Evolutionary conservation across 2,797 vertebrate species (phyloP).

Genomic region (Prionace glauca): DNA sequence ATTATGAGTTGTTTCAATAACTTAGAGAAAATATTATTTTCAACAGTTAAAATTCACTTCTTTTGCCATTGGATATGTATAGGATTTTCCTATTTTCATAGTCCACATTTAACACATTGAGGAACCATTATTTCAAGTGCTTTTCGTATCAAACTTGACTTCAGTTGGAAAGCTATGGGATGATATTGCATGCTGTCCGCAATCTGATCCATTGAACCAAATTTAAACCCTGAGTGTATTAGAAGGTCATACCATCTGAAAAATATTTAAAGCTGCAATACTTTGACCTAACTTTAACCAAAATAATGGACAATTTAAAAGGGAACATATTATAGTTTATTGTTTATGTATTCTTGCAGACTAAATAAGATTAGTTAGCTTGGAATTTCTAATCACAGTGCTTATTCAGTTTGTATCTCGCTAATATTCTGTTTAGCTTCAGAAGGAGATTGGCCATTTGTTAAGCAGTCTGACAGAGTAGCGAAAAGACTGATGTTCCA

Average conservation of each 20-base stretch:
- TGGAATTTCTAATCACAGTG: neutral
- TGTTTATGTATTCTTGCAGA: neutral
- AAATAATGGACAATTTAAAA: slow-evolving; percentile 4
- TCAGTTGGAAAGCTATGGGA: neutral
- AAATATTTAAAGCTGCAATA: slow-evolving; percentile 4
- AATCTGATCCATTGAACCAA: no score
- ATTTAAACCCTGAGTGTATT: neutral
- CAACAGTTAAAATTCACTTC: neutral
- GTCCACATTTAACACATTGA: neutral
- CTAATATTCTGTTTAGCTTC: neutral
- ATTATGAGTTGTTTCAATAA: neutral
- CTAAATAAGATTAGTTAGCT: slow-evolving; percentile 12
- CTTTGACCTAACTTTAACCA: neutral
- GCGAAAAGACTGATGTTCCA: neutral
- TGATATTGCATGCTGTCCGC: neutral
- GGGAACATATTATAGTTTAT: neutral
- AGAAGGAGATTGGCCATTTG: neutral
- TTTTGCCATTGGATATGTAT: neutral
- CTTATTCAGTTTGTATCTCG: slow-evolving; percentile 10
- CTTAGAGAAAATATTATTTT: neutral
- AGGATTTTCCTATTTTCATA: neutral
- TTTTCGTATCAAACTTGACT: neutral
- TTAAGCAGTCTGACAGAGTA: neutral
- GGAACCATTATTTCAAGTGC: neutral
- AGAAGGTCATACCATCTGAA: neutral